Conservation (phyloP, 2,888 invertebrate genomes). For the Patella ulyssiponensis region DNA sequence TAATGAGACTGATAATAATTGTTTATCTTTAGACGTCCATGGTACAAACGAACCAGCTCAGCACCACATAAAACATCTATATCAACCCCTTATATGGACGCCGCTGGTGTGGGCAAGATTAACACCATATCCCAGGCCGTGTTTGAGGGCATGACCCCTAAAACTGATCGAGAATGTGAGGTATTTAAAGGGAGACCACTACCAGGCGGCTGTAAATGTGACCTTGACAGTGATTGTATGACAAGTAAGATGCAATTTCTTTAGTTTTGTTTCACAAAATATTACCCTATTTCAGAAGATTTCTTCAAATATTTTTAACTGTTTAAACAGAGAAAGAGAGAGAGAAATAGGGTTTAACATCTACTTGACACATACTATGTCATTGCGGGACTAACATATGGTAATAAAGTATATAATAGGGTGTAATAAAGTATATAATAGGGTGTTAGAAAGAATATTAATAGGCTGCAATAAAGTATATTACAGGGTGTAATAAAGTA, state of each 20-base stretch:
- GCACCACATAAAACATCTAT: constrained; percentile 71
- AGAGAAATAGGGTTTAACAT: too few relatives aligned
- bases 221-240: constrained; percentile 67
- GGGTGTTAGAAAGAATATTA: too few relatives aligned
- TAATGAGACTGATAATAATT: not conserved
- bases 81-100: constrained; percentile 73
- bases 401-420: too few relatives aligned
- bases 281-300: too few relatives aligned
- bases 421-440: too few relatives aligned
- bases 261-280: too few relatives aligned
- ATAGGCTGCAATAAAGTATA: too few relatives aligned
- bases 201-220: constrained; percentile 72
- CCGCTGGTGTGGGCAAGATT: constrained; percentile 73
- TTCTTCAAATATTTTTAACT: too few relatives aligned
- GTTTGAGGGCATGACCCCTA: constrained; percentile 72
- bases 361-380: too few relatives aligned
- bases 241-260: constrained; percentile 59
- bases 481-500: too few relatives aligned
- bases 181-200: constrained; percentile 53
- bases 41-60: constrained; percentile 71
- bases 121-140: constrained; percentile 73
- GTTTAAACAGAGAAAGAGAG: too few relatives aligned
- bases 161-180: constrained; percentile 61
- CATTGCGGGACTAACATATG: too few relatives aligned
- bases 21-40: constrained; percentile 62